These are phyloP conservation scores for Rhyacophila brunnea DNA, from an alignment of 1,140 invertebrate genomes.

Conservation along the genomic window DNA sequence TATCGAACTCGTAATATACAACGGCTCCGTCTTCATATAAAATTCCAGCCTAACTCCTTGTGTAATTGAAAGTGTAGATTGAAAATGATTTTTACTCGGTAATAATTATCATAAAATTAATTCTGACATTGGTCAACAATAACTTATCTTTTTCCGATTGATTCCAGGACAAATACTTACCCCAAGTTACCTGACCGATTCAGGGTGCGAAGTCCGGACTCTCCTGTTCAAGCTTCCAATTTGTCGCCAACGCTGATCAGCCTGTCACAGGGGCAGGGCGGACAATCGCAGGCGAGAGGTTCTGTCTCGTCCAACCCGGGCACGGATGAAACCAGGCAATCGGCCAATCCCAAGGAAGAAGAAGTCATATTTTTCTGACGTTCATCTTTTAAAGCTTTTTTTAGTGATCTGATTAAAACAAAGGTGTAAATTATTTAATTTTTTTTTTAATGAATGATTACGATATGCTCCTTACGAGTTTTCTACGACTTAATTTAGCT, in stretches of 20 bases:
- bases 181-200: constrained; percentile 64
- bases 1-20: too few relatives aligned
- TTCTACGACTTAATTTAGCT: background rate
- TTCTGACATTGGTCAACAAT: too few relatives aligned
- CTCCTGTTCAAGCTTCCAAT: constrained; percentile 32
- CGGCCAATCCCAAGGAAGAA: constrained; percentile 39
- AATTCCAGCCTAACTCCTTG: too few relatives aligned
- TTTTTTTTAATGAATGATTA: background rate
- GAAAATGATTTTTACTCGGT: too few relatives aligned
- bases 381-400: constrained; percentile 35
- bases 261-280: constrained; percentile 30
- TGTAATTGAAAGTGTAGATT: too few relatives aligned
- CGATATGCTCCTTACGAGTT: background rate
- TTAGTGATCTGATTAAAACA: constrained; percentile 33
- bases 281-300: constrained; percentile 25
- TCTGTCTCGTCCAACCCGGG: constrained; percentile 1
- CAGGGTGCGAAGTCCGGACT: constrained; percentile 53
- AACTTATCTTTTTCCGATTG: too few relatives aligned
- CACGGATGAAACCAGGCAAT: constrained; percentile 14
- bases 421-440: constrained; percentile 22
- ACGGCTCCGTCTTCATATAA: too few relatives aligned
- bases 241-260: constrained; percentile 24
- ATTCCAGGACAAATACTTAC: constrained; percentile 57
- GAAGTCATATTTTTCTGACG: constrained; percentile 54
- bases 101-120: too few relatives aligned